Evolutionary conservation across 92 coral and sea anemone species (phyloP), one percentile per base, ranked within the genome.

Genomic region (Heliopora coerulea): DNA sequence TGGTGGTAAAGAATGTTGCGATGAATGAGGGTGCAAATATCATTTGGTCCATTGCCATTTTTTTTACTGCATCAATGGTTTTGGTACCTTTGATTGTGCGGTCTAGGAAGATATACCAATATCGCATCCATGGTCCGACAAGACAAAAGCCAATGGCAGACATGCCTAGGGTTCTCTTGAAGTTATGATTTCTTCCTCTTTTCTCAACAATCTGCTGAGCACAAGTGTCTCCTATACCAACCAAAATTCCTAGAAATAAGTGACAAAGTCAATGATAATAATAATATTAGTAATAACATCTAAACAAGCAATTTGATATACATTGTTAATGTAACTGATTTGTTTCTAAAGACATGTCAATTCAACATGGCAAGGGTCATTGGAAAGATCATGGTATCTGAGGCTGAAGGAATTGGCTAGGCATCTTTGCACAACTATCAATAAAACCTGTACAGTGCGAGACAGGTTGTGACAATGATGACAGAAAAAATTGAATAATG

Each of bases 171-270:
- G 77, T 70, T 59, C 97, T 75, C 13, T 39, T 76, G 15, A 85
- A 52, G 27, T 83, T 82, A 52, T 92, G 97, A 11, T 69, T 58
- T 26, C 59, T 64, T 31, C 97, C 97, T 75, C 67, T 84, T 31
- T 41, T 68, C 39, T 92, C 93, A 1, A 89, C 85, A 23, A 81
- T 62, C 70, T 92, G 97, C 70, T 92, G 97, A 15, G 97, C 86
- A 40, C 90, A 62, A 59, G 88, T 67, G 64, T 92, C 97, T 0
- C 97, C 97, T 59, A 67, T 42, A 14, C 83, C 91, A n/a, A 92
- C 96, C 44, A 92, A 75, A 27, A 85, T 62, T 34, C 96, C 97
- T 91, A 48, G 35, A 81, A 69, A 75, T 12, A 13, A 31, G 31
- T 32, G 29, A 56, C 49, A 68, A 68, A 40, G 34, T n/a, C n/a